Base-by-base conservation (phyloP, 1,140 invertebrate genomes). In the Drosophila pallidifrons region DNA sequence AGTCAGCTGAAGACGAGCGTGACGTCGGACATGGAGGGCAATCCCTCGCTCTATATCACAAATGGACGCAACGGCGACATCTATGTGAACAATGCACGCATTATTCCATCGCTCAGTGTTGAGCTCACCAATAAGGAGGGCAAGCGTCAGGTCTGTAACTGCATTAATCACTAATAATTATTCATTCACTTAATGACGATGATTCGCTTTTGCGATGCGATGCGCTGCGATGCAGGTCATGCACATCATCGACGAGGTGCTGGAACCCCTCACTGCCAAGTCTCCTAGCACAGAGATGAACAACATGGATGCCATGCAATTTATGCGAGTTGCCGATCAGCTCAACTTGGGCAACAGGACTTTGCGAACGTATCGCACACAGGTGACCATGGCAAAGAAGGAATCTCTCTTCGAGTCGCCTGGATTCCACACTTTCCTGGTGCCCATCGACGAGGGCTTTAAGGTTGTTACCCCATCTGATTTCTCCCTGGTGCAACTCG, bases 371-470 rank as follows among this genome's bases (percentile, higher is more conserved):
- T 98, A 97, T 93, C 94, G 96, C 35, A 95, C 96, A 79, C 95
- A 96, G 91, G 96, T 98, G 55, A 93, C 94, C 70, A 86, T 94
- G 61, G 94, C 95, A 25, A 94, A 95, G 51, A 97, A 97, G 93
- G 94, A 96, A 86, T 94, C 95, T 30, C 94, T 97, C 38, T 98
- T 96, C 91, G 95, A 94, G 77, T 94, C 94, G 16, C 95, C 96
- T 73, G 97, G 97, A 46, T 94, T 95, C 72, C 95, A 96, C 92
- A 98, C 97, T 4, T 98, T 97, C 92, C 97, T 98, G 91, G 96
- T 98, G 86, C 97, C 97, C 6, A 95, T 98, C n/a, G 97, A 98
- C 93, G 96, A 97, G 92, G 96, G 96, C 43, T 97, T 97, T 82
- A 96, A 96, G 94, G 96, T 97, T 93, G 96, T 97, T 93, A 43